Evolutionary conservation across 2,113 vertebrate genomes (phyloP), one percentile per base, ranked within the genome.

Genomic region (Poecile atricapillus): DNA sequence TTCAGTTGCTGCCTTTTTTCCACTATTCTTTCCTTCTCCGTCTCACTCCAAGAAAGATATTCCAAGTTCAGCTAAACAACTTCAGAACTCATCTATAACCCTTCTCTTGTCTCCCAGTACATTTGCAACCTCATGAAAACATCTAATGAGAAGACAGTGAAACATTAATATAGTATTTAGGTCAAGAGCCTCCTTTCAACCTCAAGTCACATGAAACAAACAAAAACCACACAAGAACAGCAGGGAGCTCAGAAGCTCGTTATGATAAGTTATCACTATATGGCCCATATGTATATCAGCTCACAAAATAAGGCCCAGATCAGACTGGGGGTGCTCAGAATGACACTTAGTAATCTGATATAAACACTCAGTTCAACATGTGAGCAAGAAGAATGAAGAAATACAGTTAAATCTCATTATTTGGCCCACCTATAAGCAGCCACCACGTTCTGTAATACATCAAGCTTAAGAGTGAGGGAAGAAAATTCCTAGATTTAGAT

Each of bases 11-110:
- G 96, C 44, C 58, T 96, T 97, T 97, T 94, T 96, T 94, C 89
- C 90, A 76, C 90, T 91, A 83, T 90, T 97, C 80, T 80, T 94
- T 93, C 44, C 77, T 95, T 74, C 89, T 96, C 90, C 65, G 84
- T 82, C 86, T 93, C 89, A 55, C 47, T 94, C 89, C 63, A 93
- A 94, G 86, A 96, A 97, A 95, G 95, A 97, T 97, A 97, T 95
- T 95, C 96, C 94, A 97, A 96, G 82, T 95, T 97, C 89, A 97
- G 90, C 84, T 95, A 87, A 96, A 96, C 91, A 95, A 94, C 65
- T 63, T 84, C 44, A 92, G 75, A 79, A 75, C 44, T 74, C 74
- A 71, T 93, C 83, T 71, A 78, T 68, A 95, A 90, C 56, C 46
- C 78, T 49, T 59, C 85, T 30, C 79, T 89, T 68, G 62, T 78